These are phyloP conservation scores for Ommatoiulus sabulosus DNA, from an alignment of 2,888 invertebrate species.

Conservation along the genomic window DNA sequence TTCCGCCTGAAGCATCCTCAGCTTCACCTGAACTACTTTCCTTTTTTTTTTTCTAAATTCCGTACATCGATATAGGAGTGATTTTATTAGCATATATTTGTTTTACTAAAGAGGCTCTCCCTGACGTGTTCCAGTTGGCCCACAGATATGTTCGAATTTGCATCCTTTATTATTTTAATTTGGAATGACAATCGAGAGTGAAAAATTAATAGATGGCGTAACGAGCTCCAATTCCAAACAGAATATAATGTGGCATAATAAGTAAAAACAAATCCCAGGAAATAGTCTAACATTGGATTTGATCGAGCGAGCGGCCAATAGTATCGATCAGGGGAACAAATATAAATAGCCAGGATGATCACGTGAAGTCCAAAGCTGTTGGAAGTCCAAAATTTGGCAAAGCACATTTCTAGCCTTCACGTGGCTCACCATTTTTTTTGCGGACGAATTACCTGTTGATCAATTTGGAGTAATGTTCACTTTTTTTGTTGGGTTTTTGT, in stretches of 20 bases:
- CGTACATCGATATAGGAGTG: not conserved
- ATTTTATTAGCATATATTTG: conserved; percentile 30
- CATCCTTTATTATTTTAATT: not conserved
- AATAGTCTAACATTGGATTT: conserved; percentile 36
- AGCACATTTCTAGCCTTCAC: not conserved
- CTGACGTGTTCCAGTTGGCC: conserved; percentile 5
- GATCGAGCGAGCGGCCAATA: conserved; percentile 26
- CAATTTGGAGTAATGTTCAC: conserved; percentile 16
- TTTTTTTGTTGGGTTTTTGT: not conserved
- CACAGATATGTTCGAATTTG: conserved; percentile 7
- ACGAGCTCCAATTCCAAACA: not conserved
- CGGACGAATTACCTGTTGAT: not conserved
- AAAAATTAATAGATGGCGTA: not conserved
- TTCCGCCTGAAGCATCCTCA: not conserved
- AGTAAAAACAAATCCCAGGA: not conserved
- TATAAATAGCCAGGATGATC: conserved; percentile 34
- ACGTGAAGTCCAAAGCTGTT: not conserved
- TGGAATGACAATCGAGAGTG: not conserved
- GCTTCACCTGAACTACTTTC: conserved; percentile 17
- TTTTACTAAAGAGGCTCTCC: not conserved
- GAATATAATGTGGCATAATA: conserved; percentile 4
- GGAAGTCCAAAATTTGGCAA: not conserved
- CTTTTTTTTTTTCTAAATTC: not conserved
- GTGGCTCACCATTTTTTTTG: not conserved
- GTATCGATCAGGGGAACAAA: not conserved